Conservation (phyloP, 2,888 invertebrate genomes). For the Caenorhabditis angaria region DNA sequence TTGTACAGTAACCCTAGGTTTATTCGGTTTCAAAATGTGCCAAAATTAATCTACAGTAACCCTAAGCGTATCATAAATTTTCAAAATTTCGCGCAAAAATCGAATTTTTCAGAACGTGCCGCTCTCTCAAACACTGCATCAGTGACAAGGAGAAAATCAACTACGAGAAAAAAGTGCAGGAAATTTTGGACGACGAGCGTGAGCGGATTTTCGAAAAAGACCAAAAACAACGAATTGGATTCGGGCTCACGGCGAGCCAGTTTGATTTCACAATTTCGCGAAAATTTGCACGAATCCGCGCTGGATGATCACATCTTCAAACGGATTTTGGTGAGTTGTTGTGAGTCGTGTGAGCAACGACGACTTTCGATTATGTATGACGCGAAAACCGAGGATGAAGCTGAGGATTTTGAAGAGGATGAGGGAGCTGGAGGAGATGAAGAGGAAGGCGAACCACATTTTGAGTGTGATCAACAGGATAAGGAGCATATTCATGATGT, state of each 20-base stretch:
- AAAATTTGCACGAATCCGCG: slow-evolving; percentile 37
- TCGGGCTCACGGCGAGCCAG: slow-evolving; percentile 27
- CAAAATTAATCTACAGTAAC: too few species aligned
- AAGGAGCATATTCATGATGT: slow-evolving; percentile 71
- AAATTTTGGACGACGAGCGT: slow-evolving; percentile 54
- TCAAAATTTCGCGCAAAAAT: neutral
- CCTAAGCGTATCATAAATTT: neutral
- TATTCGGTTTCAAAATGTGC: too few species aligned
- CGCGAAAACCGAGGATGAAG: slow-evolving; percentile 53
- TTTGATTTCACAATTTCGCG: slow-evolving; percentile 34
- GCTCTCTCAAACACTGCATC: slow-evolving; percentile 17
- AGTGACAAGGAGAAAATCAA: slow-evolving; percentile 50
- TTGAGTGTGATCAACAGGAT: slow-evolving; percentile 66
- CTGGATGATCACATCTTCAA: slow-evolving; percentile 59
- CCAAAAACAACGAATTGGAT: slow-evolving; percentile 14
- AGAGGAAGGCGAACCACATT: slow-evolving; percentile 52
- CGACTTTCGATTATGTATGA: slow-evolving; percentile 58
- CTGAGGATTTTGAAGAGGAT: slow-evolving; percentile 21
- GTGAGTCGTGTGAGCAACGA: slow-evolving; percentile 69
- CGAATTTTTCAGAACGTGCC: slow-evolving; percentile 5
- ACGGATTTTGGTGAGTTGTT: slow-evolving; percentile 66
- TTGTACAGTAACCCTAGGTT: too few species aligned
- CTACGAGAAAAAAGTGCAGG: slow-evolving; percentile 56
- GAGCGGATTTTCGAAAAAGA: slow-evolving; percentile 15
- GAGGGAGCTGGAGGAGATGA: slow-evolving; percentile 26